Evolutionary conservation across 2,113 vertebrate genomes (phyloP), one percentile per base, ranked within the genome.

Genomic region (Anguilla japonica): DNA sequence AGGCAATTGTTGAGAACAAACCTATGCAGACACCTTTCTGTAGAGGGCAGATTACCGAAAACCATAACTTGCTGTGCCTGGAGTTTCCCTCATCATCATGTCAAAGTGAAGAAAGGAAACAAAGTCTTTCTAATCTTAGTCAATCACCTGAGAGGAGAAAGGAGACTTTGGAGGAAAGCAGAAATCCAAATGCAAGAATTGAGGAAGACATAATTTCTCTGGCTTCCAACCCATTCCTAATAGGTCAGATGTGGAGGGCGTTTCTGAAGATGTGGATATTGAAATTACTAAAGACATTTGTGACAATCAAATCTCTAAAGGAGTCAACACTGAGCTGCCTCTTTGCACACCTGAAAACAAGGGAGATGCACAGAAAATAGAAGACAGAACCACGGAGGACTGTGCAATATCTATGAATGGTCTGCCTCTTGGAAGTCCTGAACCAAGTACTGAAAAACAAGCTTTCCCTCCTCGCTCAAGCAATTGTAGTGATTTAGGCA

Each of bases 1-100:
- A 97, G 95, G 94, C 91, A 95, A 95, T 83, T 40, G 67, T 92
- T 86, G 96, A 97, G 91, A 95, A 94, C 89, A 97, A 95, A 93
- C 96, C 96, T 41, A 97, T 97, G 82, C 96, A 97, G 90, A 99
- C 98, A 50, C 96, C 97, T 88, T 96, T 95, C 84, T 96, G 95
- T n/a, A 97, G 95, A 89, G 96, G 96, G 79, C 96, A 97, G 89
- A 95, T 97, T 83, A 94, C 94, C 89, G 96, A 97, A 84, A 94
- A 94, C 22, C 94, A 96, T 81, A 96, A 91, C 80, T 53, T 14
- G 50, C 95, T 53, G 50, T 95, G 96, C 82, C 93, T 95, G 63
- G 94, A 97, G 87, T 95, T 96, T 83, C 91, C 97, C 1, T 90
- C 96, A 57, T 94, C 95, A 89, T 95, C 96, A 84, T 95, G 96